phyloP scores from a whole-genome alignment of 2,113 vertebrate genomes.

The Pteropus alecto region DNA sequence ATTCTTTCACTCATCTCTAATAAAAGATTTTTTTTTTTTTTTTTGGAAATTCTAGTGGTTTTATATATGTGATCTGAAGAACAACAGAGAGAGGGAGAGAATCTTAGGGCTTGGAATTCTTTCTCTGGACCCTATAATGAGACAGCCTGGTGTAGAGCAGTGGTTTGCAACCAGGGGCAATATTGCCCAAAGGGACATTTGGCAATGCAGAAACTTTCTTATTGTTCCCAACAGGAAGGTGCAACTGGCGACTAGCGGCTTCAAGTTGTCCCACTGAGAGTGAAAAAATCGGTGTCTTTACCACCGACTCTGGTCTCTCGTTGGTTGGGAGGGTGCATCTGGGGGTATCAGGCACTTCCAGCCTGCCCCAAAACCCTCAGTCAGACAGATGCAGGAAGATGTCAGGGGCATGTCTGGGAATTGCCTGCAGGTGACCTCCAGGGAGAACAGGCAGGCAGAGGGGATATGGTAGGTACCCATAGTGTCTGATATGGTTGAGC shows the following conservation, averaged over 20 bases:
- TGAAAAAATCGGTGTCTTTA: background rate
- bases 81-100: background rate
- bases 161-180: background rate
- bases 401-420: background rate
- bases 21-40: conserved; percentile 44
- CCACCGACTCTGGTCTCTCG: background rate
- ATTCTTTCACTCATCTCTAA: conserved; percentile 34
- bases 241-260: background rate
- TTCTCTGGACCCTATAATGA: background rate
- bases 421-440: background rate
- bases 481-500: background rate
- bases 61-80: background rate
- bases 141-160: background rate
- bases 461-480: background rate
- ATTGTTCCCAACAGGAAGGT: background rate
- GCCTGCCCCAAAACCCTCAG: background rate
- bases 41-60: background rate
- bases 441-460: background rate
- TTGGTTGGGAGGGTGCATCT: background rate
- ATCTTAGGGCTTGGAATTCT: background rate
- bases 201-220: background rate
- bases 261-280: background rate
- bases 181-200: background rate
- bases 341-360: background rate
- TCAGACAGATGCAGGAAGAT: background rate